phyloP scores from a whole-genome alignment of 1,140 invertebrate species.

The Papilio glaucus region DNA sequence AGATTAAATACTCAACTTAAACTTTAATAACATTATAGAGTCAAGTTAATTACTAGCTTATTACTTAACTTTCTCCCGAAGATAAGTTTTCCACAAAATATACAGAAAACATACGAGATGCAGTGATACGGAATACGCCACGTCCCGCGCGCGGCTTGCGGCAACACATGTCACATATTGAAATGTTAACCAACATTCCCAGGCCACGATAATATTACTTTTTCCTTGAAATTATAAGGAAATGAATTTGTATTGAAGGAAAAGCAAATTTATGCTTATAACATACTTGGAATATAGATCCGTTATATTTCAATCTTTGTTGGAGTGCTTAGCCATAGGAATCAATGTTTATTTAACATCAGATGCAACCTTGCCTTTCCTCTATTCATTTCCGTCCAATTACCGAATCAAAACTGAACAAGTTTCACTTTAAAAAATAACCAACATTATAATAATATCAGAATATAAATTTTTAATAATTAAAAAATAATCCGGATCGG shows the following conservation, averaged over 20 bases:
- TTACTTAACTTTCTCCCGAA: background rate
- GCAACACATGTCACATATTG: slow-evolving; percentile 15
- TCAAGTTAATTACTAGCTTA: background rate
- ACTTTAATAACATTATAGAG: background rate
- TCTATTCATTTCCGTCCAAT: too few species aligned
- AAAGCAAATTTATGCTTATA: background rate
- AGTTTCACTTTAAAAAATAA: too few species aligned
- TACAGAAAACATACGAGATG: background rate
- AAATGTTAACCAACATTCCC: slow-evolving; percentile 22
- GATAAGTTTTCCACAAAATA: background rate
- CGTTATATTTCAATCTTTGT: background rate
- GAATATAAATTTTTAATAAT: background rate
- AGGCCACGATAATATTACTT: slow-evolving; percentile 5
- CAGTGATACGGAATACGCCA: background rate
- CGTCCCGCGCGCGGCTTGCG: background rate
- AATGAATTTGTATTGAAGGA: background rate
- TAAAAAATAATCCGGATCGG: background rate
- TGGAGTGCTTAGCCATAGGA: too few species aligned
- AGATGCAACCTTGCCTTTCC: too few species aligned
- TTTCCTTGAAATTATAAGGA: background rate
- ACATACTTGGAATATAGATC: background rate
- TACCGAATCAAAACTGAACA: too few species aligned
- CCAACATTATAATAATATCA: background rate
- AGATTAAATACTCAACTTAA: too few species aligned
- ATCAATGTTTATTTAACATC: too few species aligned